Evolutionary conservation across 2,888 invertebrate species (phyloP), one percentile per base, ranked within the genome.

Genomic region (Crocallis elinguaria): DNA sequence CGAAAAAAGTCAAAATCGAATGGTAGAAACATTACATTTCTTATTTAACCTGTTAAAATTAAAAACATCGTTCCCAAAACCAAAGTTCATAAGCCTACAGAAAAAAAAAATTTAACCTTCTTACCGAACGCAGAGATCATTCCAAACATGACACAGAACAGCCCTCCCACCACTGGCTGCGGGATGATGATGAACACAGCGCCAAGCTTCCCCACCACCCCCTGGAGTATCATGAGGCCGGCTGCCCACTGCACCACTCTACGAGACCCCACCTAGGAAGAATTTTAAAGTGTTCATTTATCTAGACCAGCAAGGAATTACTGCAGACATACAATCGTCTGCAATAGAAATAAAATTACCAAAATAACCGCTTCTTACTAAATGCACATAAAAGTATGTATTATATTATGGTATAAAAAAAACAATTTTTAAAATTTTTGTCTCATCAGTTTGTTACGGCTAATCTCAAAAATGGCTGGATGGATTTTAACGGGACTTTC

Each of bases 81-180:
- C 6, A 23, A 1, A 1, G 8, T 23, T 1, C 7, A 23, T 8
- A 5, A 2, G 8, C 1, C 23, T 2, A 5, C 23, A 23, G 1
- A 8, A 3, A 23, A 23, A 1, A 23, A 23, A 23, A 23, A 6
- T 23, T n/a, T n/a, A n/a, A n/a, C n/a, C n/a, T n/a, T 48, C 84
- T 82, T 64, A 94, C 96, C 96, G 63, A 96, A 96, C 0, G 96
- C 96, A 0, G 94, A 92, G 52, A 96, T 95, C 94, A 96, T 95
- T 48, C 96, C 96, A 69, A 96, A 96, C 95, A 96, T 95, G 21
- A 96, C 94, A 64, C 95, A 95, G 82, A 96, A 96, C 64, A 96
- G 94, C 0, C 96, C 96, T 0, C 96, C 96, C 1, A 96, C 94
- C 38, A 96, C 93, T 0, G 96, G 96, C 75, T 96, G 95, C 0